Evolutionary conservation across 1,140 invertebrate species (phyloP).

Genomic region (Drosophila navojoa): DNA sequence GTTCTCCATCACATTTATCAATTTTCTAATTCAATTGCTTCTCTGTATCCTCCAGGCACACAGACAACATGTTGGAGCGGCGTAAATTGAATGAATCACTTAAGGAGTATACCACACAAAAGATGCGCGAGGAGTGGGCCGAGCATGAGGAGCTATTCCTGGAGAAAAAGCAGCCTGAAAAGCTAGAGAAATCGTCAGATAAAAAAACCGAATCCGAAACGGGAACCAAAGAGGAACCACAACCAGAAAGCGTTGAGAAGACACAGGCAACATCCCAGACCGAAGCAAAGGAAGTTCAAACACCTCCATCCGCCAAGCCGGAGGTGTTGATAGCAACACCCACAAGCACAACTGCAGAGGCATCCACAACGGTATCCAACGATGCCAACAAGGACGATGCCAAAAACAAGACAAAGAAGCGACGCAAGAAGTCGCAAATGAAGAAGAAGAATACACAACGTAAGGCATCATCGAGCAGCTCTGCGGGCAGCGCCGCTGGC

Average conservation of each 20-base stretch:
- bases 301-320: not conserved
- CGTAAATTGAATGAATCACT: constrained; percentile 69
- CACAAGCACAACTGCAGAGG: constrained; percentile 30
- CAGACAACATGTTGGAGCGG: constrained; percentile 75
- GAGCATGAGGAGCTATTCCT: constrained; percentile 81
- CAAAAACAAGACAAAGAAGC: constrained; percentile 88
- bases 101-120: constrained; percentile 81
- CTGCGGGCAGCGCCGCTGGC: constrained; percentile 64
- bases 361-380: constrained; percentile 46
- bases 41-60: constrained; percentile 61
- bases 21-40: not conserved
- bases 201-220: constrained; percentile 27
- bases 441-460: constrained; percentile 90
- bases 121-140: constrained; percentile 82
- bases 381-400: constrained; percentile 74
- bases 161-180: constrained; percentile 59
- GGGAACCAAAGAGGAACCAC: constrained; percentile 23
- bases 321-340: constrained; percentile 10
- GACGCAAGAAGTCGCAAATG: constrained; percentile 90
- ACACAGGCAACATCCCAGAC: constrained; percentile 1
- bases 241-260: not conserved
- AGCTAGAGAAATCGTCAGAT: constrained; percentile 31
- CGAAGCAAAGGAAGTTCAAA: constrained; percentile 8
- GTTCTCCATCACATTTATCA: too few relatives aligned
- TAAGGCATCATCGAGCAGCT: constrained; percentile 86